Evolutionary conservation across 2,888 invertebrate genomes (phyloP).

Genomic region (Calliscelio sp.): DNA sequence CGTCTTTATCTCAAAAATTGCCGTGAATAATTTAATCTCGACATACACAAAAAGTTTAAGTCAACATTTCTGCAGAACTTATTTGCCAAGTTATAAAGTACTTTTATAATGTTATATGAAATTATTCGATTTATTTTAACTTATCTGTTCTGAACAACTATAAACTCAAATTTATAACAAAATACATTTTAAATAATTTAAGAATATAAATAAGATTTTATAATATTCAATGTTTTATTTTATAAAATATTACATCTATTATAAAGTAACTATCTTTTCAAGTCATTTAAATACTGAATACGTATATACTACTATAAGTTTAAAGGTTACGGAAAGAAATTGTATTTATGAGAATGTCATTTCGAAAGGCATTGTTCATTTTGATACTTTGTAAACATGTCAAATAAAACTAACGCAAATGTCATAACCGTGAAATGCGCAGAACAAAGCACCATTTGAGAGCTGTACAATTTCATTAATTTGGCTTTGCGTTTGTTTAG

Average conservation of each 20-base stretch:
- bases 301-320: too few species aligned
- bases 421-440: slow-evolving; percentile 44
- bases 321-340: too few species aligned
- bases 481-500: neutral
- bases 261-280: too few species aligned
- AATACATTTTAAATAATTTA: too few species aligned
- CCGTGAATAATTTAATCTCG: slow-evolving; percentile 13
- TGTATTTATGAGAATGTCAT: too few species aligned
- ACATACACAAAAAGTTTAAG: slow-evolving; percentile 13
- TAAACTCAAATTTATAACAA: too few species aligned
- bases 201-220: too few species aligned
- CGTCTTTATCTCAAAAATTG: slow-evolving; percentile 38
- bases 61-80: neutral
- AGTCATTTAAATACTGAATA: too few species aligned
- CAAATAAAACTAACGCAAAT: slow-evolving; percentile 42
- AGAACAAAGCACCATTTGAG: slow-evolving; percentile 40
- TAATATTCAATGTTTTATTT: too few species aligned
- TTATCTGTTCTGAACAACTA: too few species aligned
- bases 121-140: too few species aligned
- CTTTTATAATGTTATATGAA: neutral
- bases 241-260: too few species aligned
- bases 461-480: slow-evolving; percentile 47
- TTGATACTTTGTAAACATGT: slow-evolving; percentile 31
- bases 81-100: neutral
- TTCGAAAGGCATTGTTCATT: slow-evolving; percentile 10